Evolutionary conservation across 2,797 vertebrate genomes (phyloP), one percentile per base, ranked within the genome.

Genomic region (Prionace glauca): DNA sequence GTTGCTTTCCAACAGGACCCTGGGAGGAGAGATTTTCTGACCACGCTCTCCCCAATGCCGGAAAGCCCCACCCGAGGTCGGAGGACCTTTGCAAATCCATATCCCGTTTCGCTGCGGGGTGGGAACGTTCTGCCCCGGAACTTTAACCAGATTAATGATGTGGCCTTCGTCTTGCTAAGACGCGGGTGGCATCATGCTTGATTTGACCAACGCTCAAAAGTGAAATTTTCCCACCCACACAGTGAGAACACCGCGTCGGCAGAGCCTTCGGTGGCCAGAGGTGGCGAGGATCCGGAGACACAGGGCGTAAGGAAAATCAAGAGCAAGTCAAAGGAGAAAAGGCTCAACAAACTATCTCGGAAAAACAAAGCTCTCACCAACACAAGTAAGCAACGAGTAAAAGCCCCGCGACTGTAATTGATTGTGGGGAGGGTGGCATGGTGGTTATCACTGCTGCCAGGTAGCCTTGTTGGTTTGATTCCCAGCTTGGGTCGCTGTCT

Each of bases 311-410:
- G 90, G 90, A 69, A 69, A 41, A 69, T 22, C 69, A 92, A 92
- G 90, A 41, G 32, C 65, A 92, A 41, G 69, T 65, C 65, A 69
- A 92, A 92, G 90, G 90, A 92, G n/a, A 92, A 92, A n/a, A 92
- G 67, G 69, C 62, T 69, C 10, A 69, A 92, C 65, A 92, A 41
- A 92, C 65, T 92, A 8, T 92, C 90, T 69, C 90, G 90, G 90
- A 92, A 92, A 92, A 92, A 4, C 41, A 92, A 92, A 69, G 24
- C 36, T 69, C n/a, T 69, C 65, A 92, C 8, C n/a, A 12, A 26
- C 41, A 26, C 65, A 92, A 67, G 90, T 92, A 92, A 92, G 90
- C n/a, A 92, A 69, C 67, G 45, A 69, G 24, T 26, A 12, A 41
- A 79, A 92, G 7, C 3, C 67, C 67, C 69, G 65, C 24, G 20